A percentile compares a stretch with the other conserved stretches of the same genome.
phyloP scores from a whole-genome alignment of 2,888 invertebrate species.

The Linyphia triangularis region DNA sequence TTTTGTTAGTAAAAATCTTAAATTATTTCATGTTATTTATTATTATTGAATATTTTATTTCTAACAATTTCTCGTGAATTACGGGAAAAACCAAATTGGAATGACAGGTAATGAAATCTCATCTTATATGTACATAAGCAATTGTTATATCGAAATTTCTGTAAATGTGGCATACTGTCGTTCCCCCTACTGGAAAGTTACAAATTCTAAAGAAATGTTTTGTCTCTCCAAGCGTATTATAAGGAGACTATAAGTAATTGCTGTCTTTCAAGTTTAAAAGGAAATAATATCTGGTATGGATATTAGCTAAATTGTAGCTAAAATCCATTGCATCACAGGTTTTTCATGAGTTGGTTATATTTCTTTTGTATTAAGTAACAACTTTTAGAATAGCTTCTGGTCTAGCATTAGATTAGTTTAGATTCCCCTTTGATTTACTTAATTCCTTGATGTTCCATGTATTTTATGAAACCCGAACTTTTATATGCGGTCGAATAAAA shows the following conservation, averaged over 20 bases:
- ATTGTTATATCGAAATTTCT: conserved; percentile 38
- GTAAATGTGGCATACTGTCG: conserved; percentile 57
- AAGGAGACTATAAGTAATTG: conserved; percentile 33
- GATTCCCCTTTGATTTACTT: conserved; percentile 16
- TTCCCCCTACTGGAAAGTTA: conserved; percentile 50
- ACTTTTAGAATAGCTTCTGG: conserved; percentile 36
- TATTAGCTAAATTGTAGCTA: conserved; percentile 15
- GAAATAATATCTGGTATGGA: conserved; percentile 22
- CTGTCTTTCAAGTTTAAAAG: conserved; percentile 43
- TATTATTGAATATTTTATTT: too few species aligned
- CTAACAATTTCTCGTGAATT: too few species aligned
- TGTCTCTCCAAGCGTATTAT: conserved; percentile 7
- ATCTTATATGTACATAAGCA: conserved; percentile 36
- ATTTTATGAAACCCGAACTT: conserved; percentile 25
- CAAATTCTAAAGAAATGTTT: conserved; percentile 53
- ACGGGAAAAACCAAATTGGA: background rate
- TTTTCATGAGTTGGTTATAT: conserved; percentile 21
- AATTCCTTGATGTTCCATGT: background rate
- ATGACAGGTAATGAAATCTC: background rate
- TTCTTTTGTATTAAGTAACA: conserved; percentile 24
- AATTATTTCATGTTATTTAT: too few species aligned
- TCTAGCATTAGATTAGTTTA: conserved; percentile 48
- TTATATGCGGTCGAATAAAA: conserved; percentile 13
- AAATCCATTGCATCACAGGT: conserved; percentile 7
- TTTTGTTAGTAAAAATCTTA: too few species aligned